phyloP scores from a whole-genome alignment of 2,113 vertebrate species.

The Tangachromis dhanisi region DNA sequence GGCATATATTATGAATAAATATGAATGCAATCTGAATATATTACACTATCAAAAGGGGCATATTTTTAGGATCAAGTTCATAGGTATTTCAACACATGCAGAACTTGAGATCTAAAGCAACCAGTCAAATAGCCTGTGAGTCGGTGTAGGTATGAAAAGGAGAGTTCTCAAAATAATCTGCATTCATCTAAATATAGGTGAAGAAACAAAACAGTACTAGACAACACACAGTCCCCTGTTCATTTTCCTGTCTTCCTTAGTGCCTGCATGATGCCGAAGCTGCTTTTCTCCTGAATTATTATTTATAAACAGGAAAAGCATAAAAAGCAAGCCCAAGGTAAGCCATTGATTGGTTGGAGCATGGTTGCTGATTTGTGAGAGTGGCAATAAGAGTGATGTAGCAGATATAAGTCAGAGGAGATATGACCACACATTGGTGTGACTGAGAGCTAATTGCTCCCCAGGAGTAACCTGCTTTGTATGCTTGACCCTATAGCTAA shows the following conservation, averaged over 20 bases:
- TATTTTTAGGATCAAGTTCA: conserved; percentile 26
- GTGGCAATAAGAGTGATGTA: conserved; percentile 4
- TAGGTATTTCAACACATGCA: conserved; percentile 23
- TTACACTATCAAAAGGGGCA: conserved; percentile 1
- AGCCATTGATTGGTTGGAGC: neutral
- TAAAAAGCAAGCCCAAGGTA: neutral
- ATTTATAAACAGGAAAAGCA: neutral
- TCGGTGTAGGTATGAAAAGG: conserved; percentile 18
- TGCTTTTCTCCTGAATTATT: neutral
- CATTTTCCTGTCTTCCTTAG: neutral
- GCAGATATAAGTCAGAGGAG: neutral
- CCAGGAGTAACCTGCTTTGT: conserved; percentile 37
- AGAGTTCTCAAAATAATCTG: conserved; percentile 11
- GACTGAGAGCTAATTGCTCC: conserved; percentile 52
- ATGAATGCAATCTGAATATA: conserved; percentile 33
- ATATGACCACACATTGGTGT: conserved; percentile 22
- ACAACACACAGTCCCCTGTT: neutral
- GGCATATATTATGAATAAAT: conserved; percentile 26
- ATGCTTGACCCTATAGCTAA: conserved; percentile 38
- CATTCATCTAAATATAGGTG: conserved; percentile 18
- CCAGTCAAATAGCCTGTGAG: neutral
- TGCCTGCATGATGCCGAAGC: neutral
- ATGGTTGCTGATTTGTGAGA: conserved; percentile 21
- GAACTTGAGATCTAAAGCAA: conserved; percentile 38
- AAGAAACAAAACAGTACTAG: neutral